Conservation (phyloP, 2,797 vertebrate species). For the Erithacus rubecula region DNA sequence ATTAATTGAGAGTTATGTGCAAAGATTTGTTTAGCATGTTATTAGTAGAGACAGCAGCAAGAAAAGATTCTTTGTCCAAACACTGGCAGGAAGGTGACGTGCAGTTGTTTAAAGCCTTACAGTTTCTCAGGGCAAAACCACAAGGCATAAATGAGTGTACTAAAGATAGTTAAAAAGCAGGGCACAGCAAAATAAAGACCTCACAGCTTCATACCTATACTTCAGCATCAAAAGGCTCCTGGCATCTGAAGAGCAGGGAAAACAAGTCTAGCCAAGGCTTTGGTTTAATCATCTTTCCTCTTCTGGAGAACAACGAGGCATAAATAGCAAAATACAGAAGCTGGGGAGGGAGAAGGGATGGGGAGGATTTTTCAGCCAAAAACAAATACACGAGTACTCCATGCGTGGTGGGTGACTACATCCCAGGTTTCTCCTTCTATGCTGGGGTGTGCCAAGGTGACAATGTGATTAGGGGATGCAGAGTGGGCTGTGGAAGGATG, state of each 20-base stretch:
- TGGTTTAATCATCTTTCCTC: neutral
- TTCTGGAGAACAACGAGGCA: neutral
- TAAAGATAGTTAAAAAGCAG: slow-evolving; percentile 3
- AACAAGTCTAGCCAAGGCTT: neutral
- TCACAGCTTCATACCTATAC: neutral
- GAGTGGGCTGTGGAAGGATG: neutral
- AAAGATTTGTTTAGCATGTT: slow-evolving; percentile 54
- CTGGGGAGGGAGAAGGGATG: neutral
- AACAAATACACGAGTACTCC: neutral
- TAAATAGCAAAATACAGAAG: neutral
- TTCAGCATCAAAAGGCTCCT: neutral
- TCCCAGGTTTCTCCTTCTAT: neutral
- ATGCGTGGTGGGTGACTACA: rapidly evolving
- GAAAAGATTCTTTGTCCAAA: slow-evolving; percentile 54
- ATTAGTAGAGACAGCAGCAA: slow-evolving; percentile 38
- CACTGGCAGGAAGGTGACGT: slow-evolving; percentile 43
- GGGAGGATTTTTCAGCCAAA: neutral
- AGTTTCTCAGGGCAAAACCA: neutral
- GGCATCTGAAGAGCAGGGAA: neutral
- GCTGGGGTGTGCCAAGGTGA: neutral
- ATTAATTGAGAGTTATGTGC: slow-evolving; percentile 12
- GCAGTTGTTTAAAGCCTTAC: slow-evolving; percentile 1
- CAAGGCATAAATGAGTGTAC: neutral
- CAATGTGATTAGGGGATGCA: neutral
- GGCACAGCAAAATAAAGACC: neutral